These are phyloP conservation scores for Pterostichus madidus DNA, from an alignment of 2,888 invertebrate genomes.

Conservation along the genomic window DNA sequence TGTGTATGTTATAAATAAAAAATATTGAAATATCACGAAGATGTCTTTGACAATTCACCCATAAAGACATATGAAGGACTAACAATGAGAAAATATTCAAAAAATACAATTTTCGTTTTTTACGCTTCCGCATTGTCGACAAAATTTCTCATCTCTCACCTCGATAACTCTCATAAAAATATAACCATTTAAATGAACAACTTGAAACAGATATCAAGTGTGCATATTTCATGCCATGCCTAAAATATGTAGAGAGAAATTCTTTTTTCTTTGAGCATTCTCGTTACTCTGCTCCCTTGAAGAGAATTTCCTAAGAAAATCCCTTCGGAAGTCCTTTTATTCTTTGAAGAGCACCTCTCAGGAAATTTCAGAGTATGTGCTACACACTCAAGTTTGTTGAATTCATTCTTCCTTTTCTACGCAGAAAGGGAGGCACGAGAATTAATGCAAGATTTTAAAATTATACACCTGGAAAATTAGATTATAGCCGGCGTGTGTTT, in stretches of 20 bases:
- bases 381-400: slow-evolving; percentile 47
- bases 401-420: slow-evolving; percentile 30
- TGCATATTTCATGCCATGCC: slow-evolving; percentile 39
- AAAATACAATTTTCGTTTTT: slow-evolving; percentile 19
- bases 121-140: slow-evolving; percentile 43
- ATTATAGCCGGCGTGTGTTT: slow-evolving; percentile 33
- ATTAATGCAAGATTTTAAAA: slow-evolving; percentile 51
- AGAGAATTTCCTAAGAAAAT: slow-evolving; percentile 56
- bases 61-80: neutral
- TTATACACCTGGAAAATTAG: slow-evolving; percentile 53
- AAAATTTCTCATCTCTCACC: slow-evolving; percentile 46
- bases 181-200: slow-evolving; percentile 47
- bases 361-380: slow-evolving; percentile 64
- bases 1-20: too few relatives aligned
- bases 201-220: slow-evolving; percentile 58
- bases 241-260: slow-evolving; percentile 55
- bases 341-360: slow-evolving; percentile 60
- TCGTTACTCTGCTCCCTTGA: slow-evolving; percentile 41
- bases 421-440: neutral
- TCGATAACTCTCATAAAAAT: slow-evolving; percentile 38
- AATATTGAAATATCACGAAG: too few relatives aligned
- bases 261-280: slow-evolving; percentile 56
- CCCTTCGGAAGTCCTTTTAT: slow-evolving; percentile 58
- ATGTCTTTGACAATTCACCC: too few relatives aligned
- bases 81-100: slow-evolving; percentile 16